Evolutionary conservation across 2,797 vertebrate genomes (phyloP).

Genomic region (Oceanodroma leucorhoa): DNA sequence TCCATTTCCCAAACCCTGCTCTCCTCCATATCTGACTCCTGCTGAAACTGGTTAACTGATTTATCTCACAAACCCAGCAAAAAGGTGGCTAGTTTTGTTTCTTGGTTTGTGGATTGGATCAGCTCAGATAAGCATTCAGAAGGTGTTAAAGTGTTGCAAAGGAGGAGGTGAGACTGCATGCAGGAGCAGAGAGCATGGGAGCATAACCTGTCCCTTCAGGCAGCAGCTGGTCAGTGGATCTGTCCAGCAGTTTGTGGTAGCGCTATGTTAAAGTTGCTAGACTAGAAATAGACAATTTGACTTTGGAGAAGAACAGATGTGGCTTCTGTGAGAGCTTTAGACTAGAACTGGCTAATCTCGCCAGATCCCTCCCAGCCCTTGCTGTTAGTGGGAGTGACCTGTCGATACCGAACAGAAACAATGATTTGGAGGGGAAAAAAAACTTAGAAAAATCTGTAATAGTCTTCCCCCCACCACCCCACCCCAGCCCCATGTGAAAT

Average conservation of each 20-base stretch:
- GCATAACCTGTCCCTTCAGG: not conserved
- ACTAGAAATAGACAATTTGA: not conserved
- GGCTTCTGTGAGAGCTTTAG: not conserved
- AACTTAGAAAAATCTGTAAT: not conserved
- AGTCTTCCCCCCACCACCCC: no score
- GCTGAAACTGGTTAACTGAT: not conserved
- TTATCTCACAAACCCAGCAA: not conserved
- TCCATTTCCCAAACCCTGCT: not conserved
- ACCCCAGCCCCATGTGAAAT: not conserved
- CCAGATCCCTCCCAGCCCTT: not conserved
- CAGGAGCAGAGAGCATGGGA: not conserved
- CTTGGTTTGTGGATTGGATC: not conserved
- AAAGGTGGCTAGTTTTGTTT: not conserved
- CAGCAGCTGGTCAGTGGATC: not conserved
- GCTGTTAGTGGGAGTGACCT: not conserved
- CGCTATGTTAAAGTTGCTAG: fast-evolving
- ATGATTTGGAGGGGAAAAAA: not conserved
- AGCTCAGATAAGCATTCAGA: not conserved
- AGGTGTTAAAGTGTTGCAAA: not conserved
- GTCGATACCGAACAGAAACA: not conserved
- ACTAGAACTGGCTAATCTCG: not conserved
- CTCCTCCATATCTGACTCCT: not conserved
- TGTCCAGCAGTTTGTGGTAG: not conserved
- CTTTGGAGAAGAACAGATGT: not conserved
- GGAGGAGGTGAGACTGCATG: not conserved